phyloP scores from a whole-genome alignment of 2,797 vertebrate genomes.

The Brotula barbata region DNA sequence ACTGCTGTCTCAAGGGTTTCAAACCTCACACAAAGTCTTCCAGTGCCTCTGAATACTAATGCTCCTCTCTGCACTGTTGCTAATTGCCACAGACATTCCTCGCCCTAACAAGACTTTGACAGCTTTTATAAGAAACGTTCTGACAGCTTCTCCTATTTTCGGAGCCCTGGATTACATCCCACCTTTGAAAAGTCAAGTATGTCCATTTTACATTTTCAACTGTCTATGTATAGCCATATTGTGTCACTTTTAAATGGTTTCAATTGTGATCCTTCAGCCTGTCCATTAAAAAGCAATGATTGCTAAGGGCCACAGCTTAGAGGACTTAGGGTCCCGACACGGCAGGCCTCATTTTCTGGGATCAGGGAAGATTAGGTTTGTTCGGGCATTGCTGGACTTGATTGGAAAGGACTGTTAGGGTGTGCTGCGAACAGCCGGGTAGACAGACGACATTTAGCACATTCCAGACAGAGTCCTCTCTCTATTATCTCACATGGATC shows the following conservation, averaged over 20 bases:
- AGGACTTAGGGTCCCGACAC: slow-evolving; percentile 51
- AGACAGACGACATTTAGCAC: slow-evolving; percentile 33
- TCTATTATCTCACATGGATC: neutral
- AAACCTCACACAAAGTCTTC: no score
- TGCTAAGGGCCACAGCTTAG: slow-evolving; percentile 59
- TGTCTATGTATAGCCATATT: slow-evolving; percentile 66
- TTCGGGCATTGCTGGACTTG: slow-evolving; percentile 44
- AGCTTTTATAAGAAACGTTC: slow-evolving; percentile 58
- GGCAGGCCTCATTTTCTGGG: slow-evolving; percentile 65
- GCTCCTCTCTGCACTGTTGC: neutral
- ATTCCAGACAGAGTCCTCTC: slow-evolving; percentile 9
- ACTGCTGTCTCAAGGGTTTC: slow-evolving; percentile 4
- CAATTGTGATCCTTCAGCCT: slow-evolving; percentile 51
- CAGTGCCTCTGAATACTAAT: slow-evolving; percentile 1
- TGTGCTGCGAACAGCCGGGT: slow-evolving; percentile 23
- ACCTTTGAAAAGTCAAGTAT: slow-evolving; percentile 46
- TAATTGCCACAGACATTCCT: slow-evolving; percentile 32
- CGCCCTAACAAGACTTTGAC: slow-evolving; percentile 37
- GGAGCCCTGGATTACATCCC: slow-evolving; percentile 48
- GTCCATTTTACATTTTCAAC: slow-evolving; percentile 55
- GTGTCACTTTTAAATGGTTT: slow-evolving; percentile 66
- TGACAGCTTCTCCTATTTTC: slow-evolving; percentile 56
- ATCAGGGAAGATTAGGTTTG: slow-evolving; percentile 69
- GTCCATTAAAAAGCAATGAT: slow-evolving; percentile 73
- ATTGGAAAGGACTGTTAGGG: slow-evolving; percentile 22